phyloP scores from a whole-genome alignment of 2,888 invertebrate genomes.

The Trachelus troglodyta region DNA sequence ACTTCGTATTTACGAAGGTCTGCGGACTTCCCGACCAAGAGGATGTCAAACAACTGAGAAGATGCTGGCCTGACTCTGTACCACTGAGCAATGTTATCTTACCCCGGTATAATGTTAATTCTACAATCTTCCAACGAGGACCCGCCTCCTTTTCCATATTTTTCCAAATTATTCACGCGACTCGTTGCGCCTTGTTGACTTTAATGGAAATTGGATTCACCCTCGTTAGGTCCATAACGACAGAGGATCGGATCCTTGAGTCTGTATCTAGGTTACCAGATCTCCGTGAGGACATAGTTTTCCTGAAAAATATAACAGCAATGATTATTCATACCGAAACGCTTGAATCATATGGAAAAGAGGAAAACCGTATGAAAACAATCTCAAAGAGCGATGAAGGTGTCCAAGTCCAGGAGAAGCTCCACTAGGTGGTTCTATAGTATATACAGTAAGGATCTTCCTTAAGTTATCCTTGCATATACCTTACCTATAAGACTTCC shows the following conservation, averaged over 20 bases:
- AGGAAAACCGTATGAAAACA: not conserved
- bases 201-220: slow-evolving; percentile 31
- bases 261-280: not conserved
- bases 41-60: slow-evolving; percentile 43
- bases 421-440: not conserved
- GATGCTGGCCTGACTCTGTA: not conserved
- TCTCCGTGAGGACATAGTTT: not conserved
- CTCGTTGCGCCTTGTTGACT: slow-evolving; percentile 23
- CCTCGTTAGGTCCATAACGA: not conserved
- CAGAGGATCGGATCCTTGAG: not conserved
- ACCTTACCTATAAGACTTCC: slow-evolving; percentile 42
- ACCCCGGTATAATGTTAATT: not conserved
- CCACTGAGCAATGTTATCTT: not conserved
- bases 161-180: not conserved
- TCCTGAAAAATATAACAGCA: not conserved
- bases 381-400: not conserved
- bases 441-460: slow-evolving; percentile 32
- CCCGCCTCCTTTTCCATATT: not conserved
- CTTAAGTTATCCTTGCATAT: slow-evolving; percentile 37
- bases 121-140: not conserved
- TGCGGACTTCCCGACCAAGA: slow-evolving; percentile 29
- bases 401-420: not conserved
- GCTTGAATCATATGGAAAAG: not conserved
- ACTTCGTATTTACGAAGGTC: slow-evolving; percentile 39
- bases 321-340: not conserved